Conservation (phyloP, 1,140 invertebrate genomes). For the Philopotamus ludificatus region DNA sequence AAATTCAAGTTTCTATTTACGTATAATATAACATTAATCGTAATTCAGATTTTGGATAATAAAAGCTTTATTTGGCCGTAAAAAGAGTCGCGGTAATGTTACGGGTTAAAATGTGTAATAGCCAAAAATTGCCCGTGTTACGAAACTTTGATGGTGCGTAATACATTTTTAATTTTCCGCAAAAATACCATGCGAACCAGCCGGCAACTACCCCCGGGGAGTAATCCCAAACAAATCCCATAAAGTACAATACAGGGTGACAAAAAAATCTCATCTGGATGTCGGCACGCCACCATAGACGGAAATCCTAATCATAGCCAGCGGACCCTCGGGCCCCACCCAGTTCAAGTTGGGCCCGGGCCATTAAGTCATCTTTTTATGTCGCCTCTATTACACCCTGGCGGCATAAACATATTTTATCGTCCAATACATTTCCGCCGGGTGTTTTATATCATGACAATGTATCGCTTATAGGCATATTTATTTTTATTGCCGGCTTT, state of each 20-base stretch:
- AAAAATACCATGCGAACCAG: background rate
- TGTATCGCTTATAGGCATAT: background rate
- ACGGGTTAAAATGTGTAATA: no score
- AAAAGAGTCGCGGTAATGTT: no score
- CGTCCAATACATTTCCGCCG: background rate
- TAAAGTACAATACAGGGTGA: slow-evolving; percentile 7
- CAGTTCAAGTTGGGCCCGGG: background rate
- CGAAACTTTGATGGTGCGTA: background rate
- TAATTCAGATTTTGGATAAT: no score
- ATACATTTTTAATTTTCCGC: background rate
- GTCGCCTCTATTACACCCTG: background rate
- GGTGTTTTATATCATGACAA: background rate
- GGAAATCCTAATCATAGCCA: background rate
- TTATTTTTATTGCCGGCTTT: no score
- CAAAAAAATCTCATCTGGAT: slow-evolving; percentile 22
- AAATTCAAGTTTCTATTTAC: no score
- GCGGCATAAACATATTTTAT: background rate
- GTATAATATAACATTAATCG: no score
- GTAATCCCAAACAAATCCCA: slow-evolving; percentile 22
- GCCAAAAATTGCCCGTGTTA: no score
- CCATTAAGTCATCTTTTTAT: background rate
- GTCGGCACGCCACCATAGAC: slow-evolving; percentile 4
- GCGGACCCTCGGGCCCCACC: no score
- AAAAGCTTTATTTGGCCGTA: no score
- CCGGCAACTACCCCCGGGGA: slow-evolving; percentile 5